Base-by-base conservation (phyloP, 2,888 invertebrate species). In the Homarus gammarus region DNA sequence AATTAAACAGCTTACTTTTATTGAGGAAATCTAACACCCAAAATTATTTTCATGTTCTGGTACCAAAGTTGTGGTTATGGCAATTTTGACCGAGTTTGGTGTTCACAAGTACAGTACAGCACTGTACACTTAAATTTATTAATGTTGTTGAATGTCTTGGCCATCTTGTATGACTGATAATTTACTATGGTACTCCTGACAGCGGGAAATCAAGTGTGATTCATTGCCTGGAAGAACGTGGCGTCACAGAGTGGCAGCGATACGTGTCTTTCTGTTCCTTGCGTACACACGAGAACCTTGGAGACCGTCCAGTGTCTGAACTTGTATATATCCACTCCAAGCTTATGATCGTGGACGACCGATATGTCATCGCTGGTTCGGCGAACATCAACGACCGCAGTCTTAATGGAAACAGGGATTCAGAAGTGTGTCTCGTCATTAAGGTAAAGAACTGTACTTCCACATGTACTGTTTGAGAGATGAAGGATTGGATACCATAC, bases 371-470 rank as follows among this genome's bases (percentile, higher is more conserved):
- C 92, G 99, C 99, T 93, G 99, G 99, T 31, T 99, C 99, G 6
- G 99, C 99, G 0, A 99, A 99, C 93, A 98, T 99, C 93, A 99
- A 99, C 93, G 99, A 99, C 94, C 95, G 99, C 83, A 99, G 98
- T 87, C 96, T 99, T 96, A 95, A 98, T 84, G 99, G 99, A 0
- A 97, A 96, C 91, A 95, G 99, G 92, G 99, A 99, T 93, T 99
- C 99, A 0, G 99, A 99, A 94, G 96, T 98, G 8, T 98, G 98
- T 2, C 96, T 98, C 27, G 94, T 98, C 72, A 95, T 98, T 84
- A 97, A 97, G 95, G 98, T 96, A 93, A 93, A n/a, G 72, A 1
- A n/a, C n/a, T 22, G 27, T 27, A 61, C 2, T 1, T n/a, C n/a
- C n/a, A n/a, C n/a, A n/a, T n/a, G n/a, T n/a, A n/a, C n/a, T n/a